Conservation (phyloP, 2,113 vertebrate genomes). For the Tonatia bakeri region DNA sequence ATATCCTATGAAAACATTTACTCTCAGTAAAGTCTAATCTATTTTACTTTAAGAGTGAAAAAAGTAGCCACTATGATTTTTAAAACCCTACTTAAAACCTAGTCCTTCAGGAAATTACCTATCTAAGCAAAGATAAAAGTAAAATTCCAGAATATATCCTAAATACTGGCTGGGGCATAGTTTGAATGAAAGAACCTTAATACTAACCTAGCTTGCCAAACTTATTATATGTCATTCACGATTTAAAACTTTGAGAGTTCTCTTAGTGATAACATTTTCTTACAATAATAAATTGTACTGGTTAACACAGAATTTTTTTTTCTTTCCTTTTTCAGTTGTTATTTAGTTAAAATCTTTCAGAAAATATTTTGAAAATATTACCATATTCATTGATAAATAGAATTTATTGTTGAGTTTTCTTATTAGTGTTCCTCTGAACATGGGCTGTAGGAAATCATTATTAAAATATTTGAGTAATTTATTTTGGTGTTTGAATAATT, state of each 20-base stretch:
- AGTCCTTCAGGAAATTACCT: not conserved
- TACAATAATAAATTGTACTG: not conserved
- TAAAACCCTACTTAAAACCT: not conserved
- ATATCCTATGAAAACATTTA: not conserved
- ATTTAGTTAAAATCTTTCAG: not conserved
- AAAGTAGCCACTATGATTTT: not conserved
- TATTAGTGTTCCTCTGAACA: not conserved
- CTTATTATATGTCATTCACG: not conserved
- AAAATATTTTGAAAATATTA: not conserved
- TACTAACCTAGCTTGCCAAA: not conserved
- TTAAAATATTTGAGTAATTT: not conserved
- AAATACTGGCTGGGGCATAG: not conserved
- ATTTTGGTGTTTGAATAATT: constrained; percentile 13
- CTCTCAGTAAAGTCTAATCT: not conserved
- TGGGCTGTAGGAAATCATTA: not conserved
- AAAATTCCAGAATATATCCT: not conserved
- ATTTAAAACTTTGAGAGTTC: not conserved
- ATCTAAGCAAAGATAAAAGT: not conserved
- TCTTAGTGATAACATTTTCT: not conserved
- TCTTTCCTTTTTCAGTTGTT: not conserved
- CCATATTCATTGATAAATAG: not conserved
- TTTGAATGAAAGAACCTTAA: not conserved
- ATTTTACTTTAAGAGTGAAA: not conserved
- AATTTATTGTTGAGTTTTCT: not conserved
- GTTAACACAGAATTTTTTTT: not conserved